A percentile compares a stretch with the other conserved stretches of the same genome.
Evolutionary conservation across 2,113 vertebrate genomes (phyloP).

Genomic region (Lasiurus borealis): DNA sequence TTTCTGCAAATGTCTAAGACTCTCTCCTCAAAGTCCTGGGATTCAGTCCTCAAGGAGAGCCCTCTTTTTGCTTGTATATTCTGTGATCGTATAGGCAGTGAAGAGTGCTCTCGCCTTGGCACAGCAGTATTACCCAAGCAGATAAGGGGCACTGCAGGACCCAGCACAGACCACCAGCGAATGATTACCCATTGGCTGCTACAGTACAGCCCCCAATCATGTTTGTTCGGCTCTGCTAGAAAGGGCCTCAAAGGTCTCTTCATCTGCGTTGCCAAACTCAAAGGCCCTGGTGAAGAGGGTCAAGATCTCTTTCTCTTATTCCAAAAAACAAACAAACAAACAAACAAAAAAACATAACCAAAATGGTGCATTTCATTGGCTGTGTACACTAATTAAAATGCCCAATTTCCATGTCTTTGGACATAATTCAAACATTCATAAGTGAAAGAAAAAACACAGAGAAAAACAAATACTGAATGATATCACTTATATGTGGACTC

Average conservation of each 20-base stretch:
- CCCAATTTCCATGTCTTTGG: not conserved
- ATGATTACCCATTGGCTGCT: rapidly evolving
- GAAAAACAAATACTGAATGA: not conserved
- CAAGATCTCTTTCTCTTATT: not conserved
- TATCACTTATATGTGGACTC: not conserved
- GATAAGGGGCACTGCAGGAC: no score
- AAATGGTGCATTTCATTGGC: not conserved
- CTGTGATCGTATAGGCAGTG: not conserved
- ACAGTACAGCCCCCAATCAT: rapidly evolving
- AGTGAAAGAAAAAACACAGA: not conserved
- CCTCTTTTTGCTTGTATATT: not conserved
- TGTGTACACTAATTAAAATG: not conserved
- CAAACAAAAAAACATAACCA: not conserved
- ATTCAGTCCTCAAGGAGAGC: not conserved
- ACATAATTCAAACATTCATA: not conserved
- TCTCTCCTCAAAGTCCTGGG: not conserved
- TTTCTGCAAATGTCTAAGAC: not conserved
- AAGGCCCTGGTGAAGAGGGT: not conserved
- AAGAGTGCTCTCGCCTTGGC: rapidly evolving
- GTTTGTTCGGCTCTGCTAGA: not conserved
- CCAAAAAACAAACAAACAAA: not conserved
- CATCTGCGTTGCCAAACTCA: not conserved
- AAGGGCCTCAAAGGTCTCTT: not conserved
- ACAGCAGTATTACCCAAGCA: not conserved
- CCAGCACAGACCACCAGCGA: not conserved